phyloP scores from a whole-genome alignment of 1,140 invertebrate genomes.

The Bombus haemorrhoidalis region DNA sequence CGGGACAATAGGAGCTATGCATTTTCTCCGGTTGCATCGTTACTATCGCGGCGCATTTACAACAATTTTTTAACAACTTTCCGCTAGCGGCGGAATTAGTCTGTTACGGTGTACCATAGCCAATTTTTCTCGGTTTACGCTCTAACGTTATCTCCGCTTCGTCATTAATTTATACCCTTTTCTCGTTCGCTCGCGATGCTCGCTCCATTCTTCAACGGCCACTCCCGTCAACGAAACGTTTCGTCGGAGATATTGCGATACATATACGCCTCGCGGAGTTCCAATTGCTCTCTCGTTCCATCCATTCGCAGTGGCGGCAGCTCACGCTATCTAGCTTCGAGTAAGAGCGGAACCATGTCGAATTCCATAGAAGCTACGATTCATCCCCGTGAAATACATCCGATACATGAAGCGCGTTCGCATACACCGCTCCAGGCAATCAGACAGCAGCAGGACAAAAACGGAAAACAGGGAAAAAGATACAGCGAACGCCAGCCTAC shows the following conservation, averaged over 20 bases:
- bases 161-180: neutral
- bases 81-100: neutral
- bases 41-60: neutral
- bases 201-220: neutral
- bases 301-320: no score
- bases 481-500: neutral
- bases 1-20: neutral
- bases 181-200: neutral
- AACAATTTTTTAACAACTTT: conserved; percentile 4
- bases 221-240: neutral
- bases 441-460: neutral
- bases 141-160: neutral
- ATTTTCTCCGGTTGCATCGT: neutral
- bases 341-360: conserved; percentile 42
- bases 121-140: neutral
- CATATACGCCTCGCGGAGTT: neutral
- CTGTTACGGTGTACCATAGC: neutral
- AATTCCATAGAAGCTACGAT: conserved; percentile 27
- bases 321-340: neutral
- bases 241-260: neutral
- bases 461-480: no score
- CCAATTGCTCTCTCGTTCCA: neutral
- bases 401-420: neutral
- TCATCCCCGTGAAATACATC: conserved; percentile 15
- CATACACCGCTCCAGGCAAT: neutral